These are phyloP conservation scores for Cataglyphis albicans DNA, from an alignment of 2,888 invertebrate genomes.

Conservation along the genomic window DNA sequence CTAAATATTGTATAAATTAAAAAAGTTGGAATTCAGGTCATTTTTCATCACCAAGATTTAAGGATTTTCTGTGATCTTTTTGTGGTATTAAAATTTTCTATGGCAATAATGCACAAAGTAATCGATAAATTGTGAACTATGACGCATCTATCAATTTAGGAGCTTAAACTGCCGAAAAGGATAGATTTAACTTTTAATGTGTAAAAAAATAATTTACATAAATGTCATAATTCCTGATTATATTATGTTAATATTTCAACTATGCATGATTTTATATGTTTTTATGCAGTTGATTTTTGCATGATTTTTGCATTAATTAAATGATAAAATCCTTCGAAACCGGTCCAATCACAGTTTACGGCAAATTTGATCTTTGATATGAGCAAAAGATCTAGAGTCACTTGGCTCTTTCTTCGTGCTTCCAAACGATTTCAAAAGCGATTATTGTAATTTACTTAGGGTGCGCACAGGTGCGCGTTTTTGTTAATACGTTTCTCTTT, in stretches of 20 bases:
- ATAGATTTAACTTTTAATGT: slow-evolving; percentile 1
- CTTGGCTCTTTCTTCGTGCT: neutral
- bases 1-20: neutral
- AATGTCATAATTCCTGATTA: neutral
- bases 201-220: slow-evolving; percentile 1
- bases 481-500: slow-evolving; percentile 22
- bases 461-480: slow-evolving; percentile 51
- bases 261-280: neutral
- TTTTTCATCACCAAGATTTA: slow-evolving; percentile 56
- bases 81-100: slow-evolving; percentile 54
- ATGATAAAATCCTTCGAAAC: slow-evolving; percentile 6
- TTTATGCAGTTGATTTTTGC: neutral
- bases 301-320: neutral
- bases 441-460: slow-evolving; percentile 56
- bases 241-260: neutral
- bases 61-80: slow-evolving; percentile 62
- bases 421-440: slow-evolving; percentile 27
- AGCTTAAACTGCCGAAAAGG: slow-evolving; percentile 6
- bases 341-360: neutral
- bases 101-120: slow-evolving; percentile 40
- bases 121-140: slow-evolving; percentile 58
- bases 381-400: slow-evolving; percentile 7
- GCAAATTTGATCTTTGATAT: neutral
- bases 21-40: neutral
- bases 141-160: slow-evolving; percentile 45